These are phyloP conservation scores for Harpalus rubripes DNA, from an alignment of 2,888 invertebrate species.

Conservation along the genomic window DNA sequence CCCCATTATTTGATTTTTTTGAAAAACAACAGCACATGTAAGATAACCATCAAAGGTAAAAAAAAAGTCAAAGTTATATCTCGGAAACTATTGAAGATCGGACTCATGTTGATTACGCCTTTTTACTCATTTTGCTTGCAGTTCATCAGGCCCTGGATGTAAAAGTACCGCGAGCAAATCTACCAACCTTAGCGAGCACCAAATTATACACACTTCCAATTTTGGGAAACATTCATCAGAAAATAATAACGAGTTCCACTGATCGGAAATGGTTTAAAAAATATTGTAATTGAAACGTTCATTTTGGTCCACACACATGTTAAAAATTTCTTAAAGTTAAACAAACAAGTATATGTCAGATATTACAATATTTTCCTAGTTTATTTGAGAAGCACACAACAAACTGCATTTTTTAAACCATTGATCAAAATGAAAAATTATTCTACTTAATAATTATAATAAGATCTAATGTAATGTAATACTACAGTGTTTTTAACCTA, in stretches of 20 bases:
- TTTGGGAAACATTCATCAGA: conserved; percentile 59
- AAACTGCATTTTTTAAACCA: conserved; percentile 64
- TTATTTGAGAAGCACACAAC: conserved; percentile 59
- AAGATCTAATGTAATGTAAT: conserved; percentile 65
- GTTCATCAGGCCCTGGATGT: too few species aligned
- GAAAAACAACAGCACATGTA: too few species aligned
- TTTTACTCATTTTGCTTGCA: too few species aligned
- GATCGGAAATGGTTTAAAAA: conserved; percentile 65
- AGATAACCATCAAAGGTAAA: too few species aligned
- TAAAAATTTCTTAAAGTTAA: conserved; percentile 58
- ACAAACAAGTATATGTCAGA: conserved; percentile 9
- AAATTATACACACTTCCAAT: conserved; percentile 40
- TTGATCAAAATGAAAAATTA: conserved; percentile 64
- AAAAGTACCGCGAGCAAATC: too few species aligned
- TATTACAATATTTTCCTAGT: conserved; percentile 46
- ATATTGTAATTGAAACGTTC: conserved; percentile 63
- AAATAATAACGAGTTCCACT: conserved; percentile 55
- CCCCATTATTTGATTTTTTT: too few species aligned
- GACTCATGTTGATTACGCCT: too few species aligned
- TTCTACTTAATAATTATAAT: conserved; percentile 57
- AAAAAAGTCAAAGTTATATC: too few species aligned
- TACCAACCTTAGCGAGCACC: background rate
- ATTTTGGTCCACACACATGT: conserved; percentile 66
- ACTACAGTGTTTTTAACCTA: conserved; percentile 65
- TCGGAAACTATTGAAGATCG: too few species aligned